These are phyloP conservation scores for Pteronotus mesoamericanus DNA, from an alignment of 2,797 vertebrate species.

Conservation along the genomic window DNA sequence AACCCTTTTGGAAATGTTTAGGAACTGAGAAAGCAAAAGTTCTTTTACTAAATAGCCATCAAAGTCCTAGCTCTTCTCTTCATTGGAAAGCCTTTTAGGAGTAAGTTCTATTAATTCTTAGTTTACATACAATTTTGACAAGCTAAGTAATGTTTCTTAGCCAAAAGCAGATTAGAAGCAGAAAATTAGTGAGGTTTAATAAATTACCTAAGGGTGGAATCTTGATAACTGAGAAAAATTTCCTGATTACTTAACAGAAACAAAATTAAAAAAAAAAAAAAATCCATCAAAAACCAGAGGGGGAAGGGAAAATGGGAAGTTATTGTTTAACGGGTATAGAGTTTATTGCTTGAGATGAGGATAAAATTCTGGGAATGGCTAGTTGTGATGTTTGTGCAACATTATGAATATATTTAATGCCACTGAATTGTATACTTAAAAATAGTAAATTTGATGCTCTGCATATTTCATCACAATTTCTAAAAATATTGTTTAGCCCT, in stretches of 20 bases:
- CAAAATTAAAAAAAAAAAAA: neutral
- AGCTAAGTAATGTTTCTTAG: neutral
- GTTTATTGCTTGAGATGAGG: neutral
- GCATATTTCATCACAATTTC: neutral
- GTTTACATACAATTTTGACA: neutral
- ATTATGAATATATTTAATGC: neutral
- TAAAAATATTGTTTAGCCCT: too few relatives aligned
- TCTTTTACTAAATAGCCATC: neutral
- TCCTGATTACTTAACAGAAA: neutral
- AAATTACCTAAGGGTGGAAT: neutral
- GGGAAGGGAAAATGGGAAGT: neutral
- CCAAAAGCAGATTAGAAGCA: neutral
- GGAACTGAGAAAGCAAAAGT: neutral
- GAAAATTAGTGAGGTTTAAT: neutral
- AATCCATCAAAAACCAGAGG: neutral
- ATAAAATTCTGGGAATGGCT: neutral
- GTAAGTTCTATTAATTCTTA: neutral
- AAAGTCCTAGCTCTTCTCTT: neutral
- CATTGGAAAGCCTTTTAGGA: neutral
- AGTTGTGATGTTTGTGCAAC: neutral
- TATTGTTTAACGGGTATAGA: neutral
- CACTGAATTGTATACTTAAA: neutral
- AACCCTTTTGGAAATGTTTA: neutral
- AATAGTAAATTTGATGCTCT: neutral
- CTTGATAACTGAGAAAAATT: neutral